Evolutionary conservation across 2,888 invertebrate genomes (phyloP).

Genomic region (Timandra comae): DNA sequence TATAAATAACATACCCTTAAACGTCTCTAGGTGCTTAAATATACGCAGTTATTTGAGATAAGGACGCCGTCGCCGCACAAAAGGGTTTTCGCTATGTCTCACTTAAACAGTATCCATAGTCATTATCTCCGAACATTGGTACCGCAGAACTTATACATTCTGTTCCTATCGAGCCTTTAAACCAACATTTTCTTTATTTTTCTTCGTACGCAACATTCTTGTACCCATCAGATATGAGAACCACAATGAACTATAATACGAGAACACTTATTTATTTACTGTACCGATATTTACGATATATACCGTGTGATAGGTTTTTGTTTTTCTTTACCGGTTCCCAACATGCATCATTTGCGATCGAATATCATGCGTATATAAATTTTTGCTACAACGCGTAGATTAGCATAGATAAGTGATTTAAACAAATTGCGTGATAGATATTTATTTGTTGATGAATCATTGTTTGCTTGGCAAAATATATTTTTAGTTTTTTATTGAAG

Average conservation of each 20-base stretch:
- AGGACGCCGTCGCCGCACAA: conserved; percentile 54
- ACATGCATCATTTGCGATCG: conserved; percentile 57
- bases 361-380: conserved; percentile 43
- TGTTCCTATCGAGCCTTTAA: conserved; percentile 61
- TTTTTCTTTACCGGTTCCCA: conserved; percentile 54
- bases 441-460: too few species aligned
- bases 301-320: conserved; percentile 61
- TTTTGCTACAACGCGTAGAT: conserved; percentile 60
- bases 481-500: too few species aligned
- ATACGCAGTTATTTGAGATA: conserved; percentile 53
- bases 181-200: conserved; percentile 62
- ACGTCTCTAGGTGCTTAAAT: conserved; percentile 55
- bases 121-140: conserved; percentile 65
- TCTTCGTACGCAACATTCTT: conserved; percentile 40
- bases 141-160: conserved; percentile 63
- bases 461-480: too few species aligned
- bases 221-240: conserved; percentile 63
- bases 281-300: conserved; percentile 68
- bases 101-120: conserved; percentile 55
- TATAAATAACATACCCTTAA: conserved; percentile 59
- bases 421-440: conserved; percentile 68
- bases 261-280: conserved; percentile 69
- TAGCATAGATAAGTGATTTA: conserved; percentile 71
- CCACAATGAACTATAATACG: conserved; percentile 45
- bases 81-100: conserved; percentile 54